These are phyloP conservation scores for Salmo trutta DNA, from an alignment of 2,797 vertebrate species.

Conservation along the genomic window DNA sequence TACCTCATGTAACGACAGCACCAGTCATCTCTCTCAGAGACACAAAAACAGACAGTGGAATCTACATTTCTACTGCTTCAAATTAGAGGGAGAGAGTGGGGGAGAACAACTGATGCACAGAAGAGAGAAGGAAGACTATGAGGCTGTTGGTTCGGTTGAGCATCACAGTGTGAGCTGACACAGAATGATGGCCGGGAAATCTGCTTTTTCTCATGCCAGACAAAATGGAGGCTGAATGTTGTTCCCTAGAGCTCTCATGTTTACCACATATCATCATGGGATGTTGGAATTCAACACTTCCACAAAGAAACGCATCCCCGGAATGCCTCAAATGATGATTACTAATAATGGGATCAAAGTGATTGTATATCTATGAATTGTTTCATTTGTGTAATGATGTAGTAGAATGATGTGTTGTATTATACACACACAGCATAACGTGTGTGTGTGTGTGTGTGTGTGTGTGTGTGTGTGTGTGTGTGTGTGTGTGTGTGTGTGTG, in stretches of 20 bases:
- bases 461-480: background rate
- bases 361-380: background rate
- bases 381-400: background rate
- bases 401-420: background rate
- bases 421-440: background rate
- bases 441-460: background rate
- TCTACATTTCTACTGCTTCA: background rate
- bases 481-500: no score
- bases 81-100: slow-evolving; percentile 6
- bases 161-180: background rate
- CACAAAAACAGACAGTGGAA: slow-evolving; percentile 23
- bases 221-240: slow-evolving; percentile 43
- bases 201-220: slow-evolving; percentile 60
- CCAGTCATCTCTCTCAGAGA: background rate
- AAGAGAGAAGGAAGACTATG: slow-evolving; percentile 13
- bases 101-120: slow-evolving; percentile 15
- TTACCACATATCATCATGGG: slow-evolving; percentile 20
- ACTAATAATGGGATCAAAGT: background rate
- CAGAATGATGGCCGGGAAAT: slow-evolving; percentile 60
- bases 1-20: slow-evolving; percentile 50
- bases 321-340: background rate
- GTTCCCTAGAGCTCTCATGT: slow-evolving; percentile 19
- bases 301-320: background rate
- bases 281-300: slow-evolving; percentile 9
- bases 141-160: background rate